phyloP scores from a whole-genome alignment of 2,888 invertebrate species.

The Phyto melanocephala region DNA sequence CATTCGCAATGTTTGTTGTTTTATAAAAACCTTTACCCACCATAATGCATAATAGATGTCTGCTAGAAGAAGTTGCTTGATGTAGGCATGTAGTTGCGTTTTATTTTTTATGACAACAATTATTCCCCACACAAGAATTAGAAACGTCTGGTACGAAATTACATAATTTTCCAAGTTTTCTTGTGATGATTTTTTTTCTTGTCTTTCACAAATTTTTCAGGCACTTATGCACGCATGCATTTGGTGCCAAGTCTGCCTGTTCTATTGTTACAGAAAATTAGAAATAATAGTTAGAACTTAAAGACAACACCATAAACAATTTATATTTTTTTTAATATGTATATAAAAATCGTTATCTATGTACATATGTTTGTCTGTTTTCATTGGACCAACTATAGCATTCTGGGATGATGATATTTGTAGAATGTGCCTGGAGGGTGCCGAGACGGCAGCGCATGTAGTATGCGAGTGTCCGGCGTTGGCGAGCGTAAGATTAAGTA shows the following conservation, averaged over 20 bases:
- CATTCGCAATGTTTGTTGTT: not conserved
- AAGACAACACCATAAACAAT: not conserved
- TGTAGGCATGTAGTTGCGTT: not conserved
- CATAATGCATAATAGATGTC: constrained; percentile 2
- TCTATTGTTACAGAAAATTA: constrained; percentile 6
- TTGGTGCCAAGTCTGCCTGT: constrained; percentile 39
- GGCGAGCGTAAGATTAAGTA: too few species aligned
- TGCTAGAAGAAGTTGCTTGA: not conserved
- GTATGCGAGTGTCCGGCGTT: too few species aligned
- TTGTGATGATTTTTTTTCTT: not conserved
- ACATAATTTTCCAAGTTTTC: not conserved
- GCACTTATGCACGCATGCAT: constrained; percentile 64
- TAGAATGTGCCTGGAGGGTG: too few species aligned
- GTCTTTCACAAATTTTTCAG: not conserved
- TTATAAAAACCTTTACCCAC: constrained; percentile 2
- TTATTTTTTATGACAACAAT: not conserved
- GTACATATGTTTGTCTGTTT: too few species aligned
- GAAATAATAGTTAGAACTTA: not conserved
- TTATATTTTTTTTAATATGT: not conserved
- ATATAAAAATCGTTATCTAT: too few species aligned
- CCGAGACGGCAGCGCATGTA: too few species aligned
- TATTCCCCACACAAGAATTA: not conserved
- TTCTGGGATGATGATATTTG: too few species aligned
- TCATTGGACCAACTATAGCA: too few species aligned
- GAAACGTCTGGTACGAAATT: not conserved